Percentiles rank a stretch among this genome's conserved stretches.
These are phyloP conservation scores for Arizona elegans DNA, from an alignment of 2,113 vertebrate species.

Conservation along the genomic window DNA sequence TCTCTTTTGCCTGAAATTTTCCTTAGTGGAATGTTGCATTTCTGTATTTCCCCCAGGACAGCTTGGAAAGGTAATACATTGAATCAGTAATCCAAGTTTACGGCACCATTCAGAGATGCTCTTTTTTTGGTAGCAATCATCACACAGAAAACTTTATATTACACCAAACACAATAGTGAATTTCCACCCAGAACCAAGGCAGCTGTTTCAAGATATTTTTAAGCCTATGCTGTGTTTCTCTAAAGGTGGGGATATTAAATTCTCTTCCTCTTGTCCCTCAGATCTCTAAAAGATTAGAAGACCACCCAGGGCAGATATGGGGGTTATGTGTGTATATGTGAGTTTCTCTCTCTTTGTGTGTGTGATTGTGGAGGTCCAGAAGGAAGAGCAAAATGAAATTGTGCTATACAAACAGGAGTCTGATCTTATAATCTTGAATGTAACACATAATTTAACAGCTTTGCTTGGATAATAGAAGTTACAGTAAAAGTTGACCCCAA, in stretches of 20 bases:
- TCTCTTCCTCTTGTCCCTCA: not conserved
- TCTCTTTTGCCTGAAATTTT: constrained; percentile 46
- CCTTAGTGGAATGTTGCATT: constrained; percentile 40
- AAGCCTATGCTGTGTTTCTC: not conserved
- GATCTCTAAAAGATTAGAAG: not conserved
- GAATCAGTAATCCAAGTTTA: not conserved
- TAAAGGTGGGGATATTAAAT: not conserved
- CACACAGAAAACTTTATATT: not conserved
- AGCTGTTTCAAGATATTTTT: not conserved
- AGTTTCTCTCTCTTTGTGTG: not conserved
- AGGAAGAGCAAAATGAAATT: not conserved
- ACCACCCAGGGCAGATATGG: not conserved
- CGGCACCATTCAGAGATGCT: not conserved
- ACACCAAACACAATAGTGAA: not conserved
- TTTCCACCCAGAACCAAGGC: not conserved
- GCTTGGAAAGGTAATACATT: not conserved
- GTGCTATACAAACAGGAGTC: not conserved
- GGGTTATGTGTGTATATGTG: not conserved
- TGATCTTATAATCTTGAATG: not conserved
- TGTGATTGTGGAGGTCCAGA: not conserved
- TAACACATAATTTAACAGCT: not conserved
- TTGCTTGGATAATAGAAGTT: not conserved
- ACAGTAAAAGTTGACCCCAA: not conserved
- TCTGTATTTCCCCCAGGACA: constrained; percentile 5
- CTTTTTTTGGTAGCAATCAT: not conserved